Conservation (phyloP, 2,113 vertebrate species). For the Malaclemys terrapin region DNA sequence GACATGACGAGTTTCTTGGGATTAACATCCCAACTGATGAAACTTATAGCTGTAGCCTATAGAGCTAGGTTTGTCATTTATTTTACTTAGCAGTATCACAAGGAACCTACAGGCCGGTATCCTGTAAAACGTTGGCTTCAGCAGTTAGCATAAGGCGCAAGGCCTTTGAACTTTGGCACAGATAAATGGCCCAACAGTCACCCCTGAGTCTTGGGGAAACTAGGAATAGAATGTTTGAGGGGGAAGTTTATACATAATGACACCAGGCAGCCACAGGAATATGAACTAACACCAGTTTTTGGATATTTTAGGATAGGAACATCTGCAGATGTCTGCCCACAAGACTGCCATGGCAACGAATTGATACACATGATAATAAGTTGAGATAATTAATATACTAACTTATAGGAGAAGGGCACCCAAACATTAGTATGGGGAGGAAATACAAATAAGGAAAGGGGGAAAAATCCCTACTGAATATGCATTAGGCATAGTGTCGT, state of each 20-base stretch:
- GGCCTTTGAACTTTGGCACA: neutral
- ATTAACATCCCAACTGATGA: neutral
- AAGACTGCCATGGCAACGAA: neutral
- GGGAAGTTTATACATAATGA: neutral
- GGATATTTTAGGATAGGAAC: neutral
- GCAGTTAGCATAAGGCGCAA: neutral
- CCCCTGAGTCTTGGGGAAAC: neutral
- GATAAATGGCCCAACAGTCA: neutral
- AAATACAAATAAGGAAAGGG: neutral
- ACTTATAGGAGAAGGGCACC: neutral
- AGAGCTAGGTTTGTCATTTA: neutral
- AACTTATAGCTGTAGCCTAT: neutral
- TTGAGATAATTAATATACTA: neutral
- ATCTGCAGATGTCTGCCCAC: neutral
- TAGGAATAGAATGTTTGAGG: neutral
- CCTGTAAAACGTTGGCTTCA: neutral
- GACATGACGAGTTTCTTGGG: neutral
- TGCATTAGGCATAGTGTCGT: neutral
- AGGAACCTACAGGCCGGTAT: neutral
- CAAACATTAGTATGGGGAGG: neutral
- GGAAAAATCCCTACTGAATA: neutral
- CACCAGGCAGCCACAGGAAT: neutral
- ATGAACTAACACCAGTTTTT: neutral
- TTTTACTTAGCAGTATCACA: neutral
- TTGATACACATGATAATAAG: neutral